Evolutionary conservation across 2,797 vertebrate genomes (phyloP).

Genomic region (Avahi laniger): DNA sequence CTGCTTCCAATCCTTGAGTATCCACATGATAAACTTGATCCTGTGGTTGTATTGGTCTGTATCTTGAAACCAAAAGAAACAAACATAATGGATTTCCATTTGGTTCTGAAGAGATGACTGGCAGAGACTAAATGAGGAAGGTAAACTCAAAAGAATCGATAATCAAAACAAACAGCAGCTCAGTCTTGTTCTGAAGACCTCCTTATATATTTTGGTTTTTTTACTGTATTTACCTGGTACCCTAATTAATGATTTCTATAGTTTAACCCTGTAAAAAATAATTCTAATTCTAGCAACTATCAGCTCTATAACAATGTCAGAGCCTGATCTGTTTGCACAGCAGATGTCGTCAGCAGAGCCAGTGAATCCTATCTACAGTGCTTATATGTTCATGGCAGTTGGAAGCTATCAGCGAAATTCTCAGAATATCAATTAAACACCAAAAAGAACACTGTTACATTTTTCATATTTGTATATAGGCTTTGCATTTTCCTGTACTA

Average conservation of each 20-base stretch:
- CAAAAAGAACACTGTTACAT: background rate
- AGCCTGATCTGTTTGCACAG: background rate
- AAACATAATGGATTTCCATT: slow-evolving; percentile 31
- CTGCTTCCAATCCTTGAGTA: background rate
- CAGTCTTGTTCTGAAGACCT: background rate
- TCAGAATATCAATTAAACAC: background rate
- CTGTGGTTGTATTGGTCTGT: background rate
- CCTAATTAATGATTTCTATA: background rate
- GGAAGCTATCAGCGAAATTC: background rate
- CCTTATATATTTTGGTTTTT: background rate
- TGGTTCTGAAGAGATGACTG: background rate
- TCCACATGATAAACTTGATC: background rate
- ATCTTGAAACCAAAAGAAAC: slow-evolving; percentile 6
- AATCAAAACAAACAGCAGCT: slow-evolving; percentile 31
- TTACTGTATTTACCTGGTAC: background rate
- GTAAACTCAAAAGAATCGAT: background rate
- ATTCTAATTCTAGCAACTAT: background rate
- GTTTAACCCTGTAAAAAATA: background rate
- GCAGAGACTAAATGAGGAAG: background rate
- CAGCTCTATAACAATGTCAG: background rate
- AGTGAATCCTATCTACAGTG: background rate
- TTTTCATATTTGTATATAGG: background rate
- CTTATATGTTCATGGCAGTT: background rate
- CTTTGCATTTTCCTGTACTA: background rate
- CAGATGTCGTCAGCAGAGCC: background rate